Base-by-base conservation (phyloP, 2,888 invertebrate genomes). In the Clusia tigrina region DNA sequence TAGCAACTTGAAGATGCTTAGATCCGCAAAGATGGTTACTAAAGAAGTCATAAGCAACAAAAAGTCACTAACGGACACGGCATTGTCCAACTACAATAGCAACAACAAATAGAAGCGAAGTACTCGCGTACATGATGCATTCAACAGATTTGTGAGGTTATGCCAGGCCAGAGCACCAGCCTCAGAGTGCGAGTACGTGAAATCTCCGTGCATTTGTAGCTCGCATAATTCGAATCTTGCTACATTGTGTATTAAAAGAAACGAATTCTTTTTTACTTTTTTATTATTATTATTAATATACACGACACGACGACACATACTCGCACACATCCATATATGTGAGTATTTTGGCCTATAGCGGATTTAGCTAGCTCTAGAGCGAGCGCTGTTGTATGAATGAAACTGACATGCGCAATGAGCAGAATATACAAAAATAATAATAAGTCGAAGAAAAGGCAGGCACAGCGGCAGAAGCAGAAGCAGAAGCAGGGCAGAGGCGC, bases 311-410 rank as follows among this genome's bases (percentile, higher is more conserved):
- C n/a, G n/a, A n/a, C n/a, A n/a, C n/a, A n/a, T n/a, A n/a, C n/a
- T n/a, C n/a, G n/a, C n/a, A n/a, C n/a, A n/a, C n/a, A n/a, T n/a
- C n/a, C n/a, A n/a, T n/a, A n/a, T n/a, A n/a, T n/a, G n/a, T n/a
- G n/a, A n/a, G n/a, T n/a, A n/a, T n/a, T 55, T 32, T 2, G 9
- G 38, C 38, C 38, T 38, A 22, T 55, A 38, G 55, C 55, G 55
- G 55, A 37, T 55, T 38, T 55, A 20, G 53, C 22, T n/a, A n/a
- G n/a, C n/a, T n/a, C 24, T 1, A 23, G 42, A 64, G 70, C 69
- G 68, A n/a, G 69, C 68, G 74, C 72, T 75, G 72, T 74, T 70
- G 69, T 71, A 70, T 72, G 72, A 66, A 73, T 78, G 78, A 79
- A 71, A 77, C 55, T 63, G 63, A 63, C 67, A 66, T 69, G 69